phyloP scores from a whole-genome alignment of 2,113 vertebrate species.

The Amphilophus citrinellus region DNA sequence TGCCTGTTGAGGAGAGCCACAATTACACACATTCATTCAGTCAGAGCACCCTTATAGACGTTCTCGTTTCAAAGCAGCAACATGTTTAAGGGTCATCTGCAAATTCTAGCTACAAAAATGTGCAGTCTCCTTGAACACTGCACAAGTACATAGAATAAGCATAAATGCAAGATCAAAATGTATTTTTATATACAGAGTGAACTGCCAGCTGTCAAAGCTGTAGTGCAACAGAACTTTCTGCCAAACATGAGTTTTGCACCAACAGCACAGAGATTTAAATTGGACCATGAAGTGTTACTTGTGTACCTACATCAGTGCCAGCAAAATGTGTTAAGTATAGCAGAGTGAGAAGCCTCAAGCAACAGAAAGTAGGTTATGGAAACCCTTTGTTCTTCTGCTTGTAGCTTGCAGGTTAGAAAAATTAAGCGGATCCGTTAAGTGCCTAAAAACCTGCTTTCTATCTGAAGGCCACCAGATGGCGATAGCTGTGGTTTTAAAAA shows the following conservation, averaged over 20 bases:
- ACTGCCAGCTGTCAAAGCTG: background rate
- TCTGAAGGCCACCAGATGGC: background rate
- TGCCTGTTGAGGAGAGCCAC: background rate
- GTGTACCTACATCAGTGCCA: slow-evolving; percentile 5
- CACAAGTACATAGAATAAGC: background rate
- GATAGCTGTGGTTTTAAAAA: background rate
- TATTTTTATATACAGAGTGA: background rate
- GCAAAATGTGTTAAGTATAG: background rate
- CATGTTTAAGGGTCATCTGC: background rate
- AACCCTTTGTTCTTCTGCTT: background rate
- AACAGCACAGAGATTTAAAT: slow-evolving; percentile 7
- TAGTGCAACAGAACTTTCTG: background rate
- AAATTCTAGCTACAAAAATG: background rate
- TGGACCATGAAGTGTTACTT: background rate
- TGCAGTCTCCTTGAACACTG: background rate
- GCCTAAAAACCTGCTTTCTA: background rate
- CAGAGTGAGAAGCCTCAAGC: slow-evolving; percentile 21
- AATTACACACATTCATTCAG: background rate
- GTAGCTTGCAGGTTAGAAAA: background rate
- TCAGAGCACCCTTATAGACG: background rate
- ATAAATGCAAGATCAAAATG: too few relatives aligned
- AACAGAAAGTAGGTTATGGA: slow-evolving; percentile 33
- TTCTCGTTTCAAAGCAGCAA: background rate
- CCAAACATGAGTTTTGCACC: background rate
- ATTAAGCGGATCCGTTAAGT: background rate